These are phyloP conservation scores for Pterostichus niger DNA, from an alignment of 2,888 invertebrate species.

Conservation along the genomic window DNA sequence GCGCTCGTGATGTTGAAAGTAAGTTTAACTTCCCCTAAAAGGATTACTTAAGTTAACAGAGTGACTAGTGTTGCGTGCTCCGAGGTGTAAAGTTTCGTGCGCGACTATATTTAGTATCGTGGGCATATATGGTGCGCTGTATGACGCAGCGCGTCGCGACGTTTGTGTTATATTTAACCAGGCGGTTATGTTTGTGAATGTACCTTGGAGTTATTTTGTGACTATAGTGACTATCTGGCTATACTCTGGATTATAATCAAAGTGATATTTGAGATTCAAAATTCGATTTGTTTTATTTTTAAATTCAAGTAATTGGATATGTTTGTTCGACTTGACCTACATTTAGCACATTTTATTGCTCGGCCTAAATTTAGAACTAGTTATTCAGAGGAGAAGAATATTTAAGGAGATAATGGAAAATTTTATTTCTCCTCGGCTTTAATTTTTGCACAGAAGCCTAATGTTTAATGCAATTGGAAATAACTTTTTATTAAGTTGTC, in stretches of 20 bases:
- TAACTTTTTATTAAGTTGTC: no score
- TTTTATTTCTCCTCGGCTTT: no score
- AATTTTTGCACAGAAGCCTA: no score
- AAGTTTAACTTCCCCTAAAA: conserved; percentile 78
- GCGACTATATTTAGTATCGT: conserved; percentile 62
- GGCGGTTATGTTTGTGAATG: conserved; percentile 15
- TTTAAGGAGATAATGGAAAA: no score
- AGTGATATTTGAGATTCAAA: no score
- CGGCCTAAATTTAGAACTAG: not conserved
- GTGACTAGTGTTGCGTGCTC: conserved; percentile 13
- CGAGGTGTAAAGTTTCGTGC: conserved; percentile 20
- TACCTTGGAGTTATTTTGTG: conserved; percentile 1
- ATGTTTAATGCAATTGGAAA: no score
- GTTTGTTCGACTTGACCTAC: no score
- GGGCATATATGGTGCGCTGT: conserved; percentile 66
- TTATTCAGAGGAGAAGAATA: not conserved
- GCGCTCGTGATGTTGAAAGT: conserved; percentile 94
- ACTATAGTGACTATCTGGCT: not conserved
- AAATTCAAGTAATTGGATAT: no score
- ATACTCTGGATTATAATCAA: not conserved
- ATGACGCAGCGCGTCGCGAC: not conserved
- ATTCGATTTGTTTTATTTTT: no score
- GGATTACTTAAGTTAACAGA: not conserved
- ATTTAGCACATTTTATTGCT: not conserved
- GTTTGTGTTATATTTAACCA: conserved; percentile 32